These are phyloP conservation scores for Sus cebifrons DNA, from an alignment of 2,797 vertebrate genomes.

Conservation along the genomic window DNA sequence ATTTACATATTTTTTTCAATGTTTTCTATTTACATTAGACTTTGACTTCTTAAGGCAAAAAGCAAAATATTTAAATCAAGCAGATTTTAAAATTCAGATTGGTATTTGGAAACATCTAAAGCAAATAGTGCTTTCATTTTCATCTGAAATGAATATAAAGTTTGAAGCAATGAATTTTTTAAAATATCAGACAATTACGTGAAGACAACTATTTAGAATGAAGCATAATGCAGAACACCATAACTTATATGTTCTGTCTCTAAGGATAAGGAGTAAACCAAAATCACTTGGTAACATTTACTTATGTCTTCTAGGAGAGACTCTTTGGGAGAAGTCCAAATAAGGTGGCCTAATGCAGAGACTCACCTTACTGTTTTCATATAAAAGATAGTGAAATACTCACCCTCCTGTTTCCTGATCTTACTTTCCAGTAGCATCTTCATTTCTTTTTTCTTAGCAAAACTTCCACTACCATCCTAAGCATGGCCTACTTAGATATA, in stretches of 20 bases:
- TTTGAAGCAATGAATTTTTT: not conserved
- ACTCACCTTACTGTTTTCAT: not conserved
- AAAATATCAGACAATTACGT: not conserved
- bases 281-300: not conserved
- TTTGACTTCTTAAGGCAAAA: conserved; percentile 31
- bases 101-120: conserved; percentile 3
- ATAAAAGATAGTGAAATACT: not conserved
- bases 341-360: not conserved
- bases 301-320: not conserved
- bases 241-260: not conserved
- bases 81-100: not conserved
- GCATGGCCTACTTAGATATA: not conserved
- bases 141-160: not conserved
- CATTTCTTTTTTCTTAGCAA: not conserved
- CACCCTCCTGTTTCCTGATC: not conserved
- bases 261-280: not conserved
- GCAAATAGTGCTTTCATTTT: conserved; percentile 20
- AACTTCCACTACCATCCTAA: not conserved
- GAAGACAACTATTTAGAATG: conserved; percentile 6
- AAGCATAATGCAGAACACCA: not conserved
- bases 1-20: not conserved
- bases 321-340: not conserved
- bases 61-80: conserved; percentile 18
- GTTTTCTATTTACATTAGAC: conserved; percentile 37
- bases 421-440: not conserved